These are phyloP conservation scores for Lophotriccus pileatus DNA, from an alignment of 2,797 vertebrate species.

Conservation along the genomic window DNA sequence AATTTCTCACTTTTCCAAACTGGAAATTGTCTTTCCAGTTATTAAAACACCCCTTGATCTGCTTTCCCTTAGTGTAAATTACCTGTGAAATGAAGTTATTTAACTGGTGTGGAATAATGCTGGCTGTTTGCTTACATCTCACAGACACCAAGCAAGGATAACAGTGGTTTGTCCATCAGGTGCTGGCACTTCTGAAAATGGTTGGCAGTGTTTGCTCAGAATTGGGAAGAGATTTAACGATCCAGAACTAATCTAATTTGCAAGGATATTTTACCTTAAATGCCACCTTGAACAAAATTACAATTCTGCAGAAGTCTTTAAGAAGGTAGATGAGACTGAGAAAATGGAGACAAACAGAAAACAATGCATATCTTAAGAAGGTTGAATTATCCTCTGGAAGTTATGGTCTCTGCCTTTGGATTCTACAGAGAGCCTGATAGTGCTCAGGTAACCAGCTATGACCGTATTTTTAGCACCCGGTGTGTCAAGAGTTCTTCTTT, in stretches of 20 bases:
- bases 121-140: not conserved
- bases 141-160: not conserved
- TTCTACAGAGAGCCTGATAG: not conserved
- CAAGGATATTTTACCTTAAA: conserved; percentile 42
- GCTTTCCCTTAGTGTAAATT: not conserved
- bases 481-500: not conserved
- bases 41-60: not conserved
- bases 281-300: not conserved
- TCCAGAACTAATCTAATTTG: conserved; percentile 42
- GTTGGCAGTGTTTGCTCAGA: not conserved
- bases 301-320: not conserved
- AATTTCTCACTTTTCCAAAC: not conserved
- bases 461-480: not conserved
- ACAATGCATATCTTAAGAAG: not conserved
- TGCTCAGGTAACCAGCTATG: not conserved
- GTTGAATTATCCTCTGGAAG: not conserved
- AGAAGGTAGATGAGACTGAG: not conserved
- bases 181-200: conserved; percentile 1
- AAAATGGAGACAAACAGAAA: not conserved
- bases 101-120: not conserved
- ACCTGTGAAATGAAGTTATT: conserved; percentile 21
- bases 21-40: not conserved
- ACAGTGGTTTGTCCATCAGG: not conserved
- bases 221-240: not conserved
- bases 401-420: not conserved